Base-by-base conservation (phyloP, 1,140 invertebrate species). In the Diorhabda sublineata region DNA sequence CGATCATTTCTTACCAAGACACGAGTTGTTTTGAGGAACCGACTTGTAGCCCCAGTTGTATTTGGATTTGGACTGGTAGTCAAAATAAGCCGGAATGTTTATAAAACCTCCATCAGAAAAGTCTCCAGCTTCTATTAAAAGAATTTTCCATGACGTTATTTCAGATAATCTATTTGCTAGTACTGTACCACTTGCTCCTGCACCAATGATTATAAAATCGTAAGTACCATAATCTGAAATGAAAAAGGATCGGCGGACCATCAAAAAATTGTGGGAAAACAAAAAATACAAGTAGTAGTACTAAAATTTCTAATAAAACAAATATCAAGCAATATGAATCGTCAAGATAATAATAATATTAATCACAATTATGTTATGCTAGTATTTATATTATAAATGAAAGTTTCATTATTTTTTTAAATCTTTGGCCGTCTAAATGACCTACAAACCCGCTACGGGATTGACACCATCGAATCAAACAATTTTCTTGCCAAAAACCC, bases 41-140 rank as follows among this genome's bases (percentile, higher is more conserved):
- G 90, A 90, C 7, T 79, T 76, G 76, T 90, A 93, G 61, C 85
- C 83, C 92, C 91, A 94, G 75, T 92, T 87, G 26, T 85, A 82
- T 42, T 82, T 78, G 0, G 87, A 88, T 0, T 79, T 78, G 7
- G 72, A 85, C 84, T 65, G 87, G 83, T 64, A 85, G 83, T 47
- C 82, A 88, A 3, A 89, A 78, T 0, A 85, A 80, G 45, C 66
- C 2, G 91, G 91, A 56, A 92, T 85, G 67, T 88, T 83, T 3
- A 89, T 86, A 67, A 90, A 84, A 57, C 88, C 58, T 5, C 11
- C 84, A 45, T 88, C 88, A 73, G 92, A 90, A 67, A 88, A 87
- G 5, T 86, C 85, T 0, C 91, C 91, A 5, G 85, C 86, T 81
- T 88, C 87, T 8, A 88, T 26, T n/a, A 88, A 65, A 26, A 88